Base-by-base conservation (phyloP, 2,797 vertebrate species). In the Pempheris klunzingeri region DNA sequence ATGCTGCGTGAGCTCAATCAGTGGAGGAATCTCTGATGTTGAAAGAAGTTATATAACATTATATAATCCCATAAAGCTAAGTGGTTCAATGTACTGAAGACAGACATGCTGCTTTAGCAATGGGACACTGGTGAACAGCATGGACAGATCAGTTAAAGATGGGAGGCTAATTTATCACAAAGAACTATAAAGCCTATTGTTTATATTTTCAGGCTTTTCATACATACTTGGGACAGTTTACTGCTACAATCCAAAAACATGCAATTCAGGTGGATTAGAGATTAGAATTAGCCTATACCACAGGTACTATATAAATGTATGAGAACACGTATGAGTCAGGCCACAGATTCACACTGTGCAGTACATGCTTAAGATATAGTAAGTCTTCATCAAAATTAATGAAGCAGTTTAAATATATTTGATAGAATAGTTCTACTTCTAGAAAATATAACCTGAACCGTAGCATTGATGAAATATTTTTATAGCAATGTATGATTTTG, bases 41-140 rank as follows among this genome's bases (percentile, higher is more conserved):
- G 32, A 73, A 69, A 49, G 15, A 39, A 39, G 68, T 91, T 82
- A 82, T 59, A 38, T 86, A 84, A 81, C 64, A 73, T 78, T 80
- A 78, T 78, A 60, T 81, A 87, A 90, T 73, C 59, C 43, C 28
- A 69, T 75, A 17, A 63, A 38, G 67, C 49, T 57, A 71, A 58
- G 54, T 63, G 59, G 60, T 64, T 76, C 44, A 30, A 28, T 60
- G 32, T 62, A 67, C 13, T 24, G 26, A n/a, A 54, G 36, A 36
- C 17, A 30, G 26, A 71, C n/a, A 30, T 10, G 4, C 28, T 24
- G 52, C 38, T 57, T 11, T 15, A 39, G 62, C 12, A n/a, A 38
- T 15, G 32, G 24, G 44, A 74, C 57, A 52, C 30, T 15, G 22
- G 24, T 57, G 41, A 30, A 63, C 55, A 49, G 7, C 20, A 10